phyloP scores from a whole-genome alignment of 2,113 vertebrate genomes.

The Neogobius melanostomus region DNA sequence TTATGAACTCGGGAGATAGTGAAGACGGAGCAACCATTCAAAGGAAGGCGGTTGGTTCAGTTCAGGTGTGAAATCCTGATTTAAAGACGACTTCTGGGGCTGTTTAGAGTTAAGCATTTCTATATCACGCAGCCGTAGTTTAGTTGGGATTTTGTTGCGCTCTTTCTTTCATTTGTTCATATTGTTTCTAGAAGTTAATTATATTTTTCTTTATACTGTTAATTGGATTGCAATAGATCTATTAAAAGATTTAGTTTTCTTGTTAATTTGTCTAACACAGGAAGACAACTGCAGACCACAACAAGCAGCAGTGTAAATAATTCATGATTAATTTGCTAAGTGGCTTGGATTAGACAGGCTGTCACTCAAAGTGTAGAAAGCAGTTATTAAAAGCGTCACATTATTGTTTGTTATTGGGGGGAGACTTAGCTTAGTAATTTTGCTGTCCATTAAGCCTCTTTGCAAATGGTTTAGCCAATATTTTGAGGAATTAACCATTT shows the following conservation, averaged over 20 bases:
- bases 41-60: neutral
- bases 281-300: neutral
- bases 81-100: neutral
- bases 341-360: neutral
- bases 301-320: neutral
- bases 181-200: neutral
- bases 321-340: slow-evolving; percentile 2
- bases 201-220: too few species aligned
- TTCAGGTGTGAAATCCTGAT: neutral
- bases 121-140: neutral
- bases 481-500: neutral
- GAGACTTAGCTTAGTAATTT: neutral
- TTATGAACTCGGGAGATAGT: slow-evolving; percentile 9
- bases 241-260: neutral
- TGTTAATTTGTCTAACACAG: neutral
- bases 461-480: neutral
- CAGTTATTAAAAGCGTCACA: neutral
- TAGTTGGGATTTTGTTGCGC: neutral
- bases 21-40: slow-evolving; percentile 17
- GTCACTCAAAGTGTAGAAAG: neutral
- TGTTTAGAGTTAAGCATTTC: neutral
- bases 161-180: neutral
- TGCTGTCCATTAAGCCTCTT: neutral
- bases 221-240: neutral
- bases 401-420: neutral